Evolutionary conservation across 2,888 invertebrate genomes (phyloP), one percentile per base, ranked within the genome.

Genomic region (Congeria kusceri): DNA sequence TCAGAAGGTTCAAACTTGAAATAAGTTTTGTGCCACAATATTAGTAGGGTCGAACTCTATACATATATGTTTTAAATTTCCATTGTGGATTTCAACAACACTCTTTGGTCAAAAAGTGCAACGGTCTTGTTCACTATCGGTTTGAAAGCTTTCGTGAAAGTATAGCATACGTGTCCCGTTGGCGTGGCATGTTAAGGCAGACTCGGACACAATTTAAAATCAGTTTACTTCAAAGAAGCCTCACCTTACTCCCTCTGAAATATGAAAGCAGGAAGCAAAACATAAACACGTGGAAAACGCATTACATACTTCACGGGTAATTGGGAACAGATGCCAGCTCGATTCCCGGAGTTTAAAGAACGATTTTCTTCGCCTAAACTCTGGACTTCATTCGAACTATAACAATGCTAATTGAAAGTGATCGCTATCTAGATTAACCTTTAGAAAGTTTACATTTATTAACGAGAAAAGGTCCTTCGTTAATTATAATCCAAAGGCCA

Each of bases 231-330:
- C 53, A 53, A 53, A 53, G 53, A 23, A n/a, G 53, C 25, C 2
- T 25, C 25, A 23, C 53, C 20, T 53, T 49, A 23, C 7, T 53
- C 25, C 20, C 5, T 9, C n/a, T 4, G 53, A 25, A 53, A 53
- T 23, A 20, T 25, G 53, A 61, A 72, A 53, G 72, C 65, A 78
- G 70, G 65, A 74, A 74, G 44, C 20, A 65, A 63, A 70, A 74
- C 53, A 63, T 68, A 69, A 66, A 74, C 74, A 74, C 59, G 69
- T 79, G 79, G 65, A 69, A 74, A 79, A 79, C 53, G 74, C 57
- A 79, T 79, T 79, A 74, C 70, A 70, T 74, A 66, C 66, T 79
- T 66, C 49, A 70, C 59, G 66, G 65, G 27, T 75, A 79, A 79
- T 79, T 75, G 28, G 57, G 44, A 59, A 66, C 79, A 79, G 49